Percentiles rank a stretch among this genome's conserved stretches.
These are phyloP conservation scores for Macropodus opercularis DNA, from an alignment of 2,797 vertebrate genomes.

Conservation along the genomic window DNA sequence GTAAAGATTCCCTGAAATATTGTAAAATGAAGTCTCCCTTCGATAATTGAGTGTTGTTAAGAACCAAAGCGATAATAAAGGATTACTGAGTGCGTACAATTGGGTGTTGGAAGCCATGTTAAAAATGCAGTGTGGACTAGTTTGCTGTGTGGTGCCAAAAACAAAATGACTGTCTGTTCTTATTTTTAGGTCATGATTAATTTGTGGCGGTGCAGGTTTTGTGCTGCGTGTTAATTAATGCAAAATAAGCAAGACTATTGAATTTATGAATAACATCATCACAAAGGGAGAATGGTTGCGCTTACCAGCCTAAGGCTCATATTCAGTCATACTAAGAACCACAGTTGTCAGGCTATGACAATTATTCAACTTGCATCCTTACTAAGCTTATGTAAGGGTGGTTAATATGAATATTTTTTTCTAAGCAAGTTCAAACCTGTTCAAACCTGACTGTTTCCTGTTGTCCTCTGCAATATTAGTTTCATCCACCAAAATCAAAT, in stretches of 20 bases:
- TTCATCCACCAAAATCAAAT: constrained; percentile 37
- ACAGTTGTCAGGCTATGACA: constrained; percentile 39
- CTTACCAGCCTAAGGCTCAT: constrained; percentile 34
- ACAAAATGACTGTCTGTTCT: constrained; percentile 58
- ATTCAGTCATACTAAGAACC: constrained; percentile 52
- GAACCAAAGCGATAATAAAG: constrained; percentile 62
- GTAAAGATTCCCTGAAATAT: constrained; percentile 51
- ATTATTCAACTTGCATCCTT: constrained; percentile 39
- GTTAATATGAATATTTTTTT: constrained; percentile 48
- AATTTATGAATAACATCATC: constrained; percentile 67
- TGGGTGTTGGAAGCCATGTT: constrained; percentile 52
- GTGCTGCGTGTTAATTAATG: constrained; percentile 61
- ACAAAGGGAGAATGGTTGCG: constrained; percentile 40
- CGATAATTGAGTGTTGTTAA: constrained; percentile 62
- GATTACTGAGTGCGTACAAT: constrained; percentile 59
- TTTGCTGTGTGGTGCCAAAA: constrained; percentile 58
- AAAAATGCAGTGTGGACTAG: constrained; percentile 50
- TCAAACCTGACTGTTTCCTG: constrained; percentile 26
- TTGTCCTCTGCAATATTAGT: constrained; percentile 13
- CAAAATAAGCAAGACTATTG: constrained; percentile 60
- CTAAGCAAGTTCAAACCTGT: constrained; percentile 35
- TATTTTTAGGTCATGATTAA: constrained; percentile 68
- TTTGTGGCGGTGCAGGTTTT: constrained; percentile 53
- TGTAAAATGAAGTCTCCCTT: constrained; percentile 55
- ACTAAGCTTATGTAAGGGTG: constrained; percentile 36